Evolutionary conservation across 2,113 vertebrate species (phyloP).

Genomic region (Dasyurus viverrinus): DNA sequence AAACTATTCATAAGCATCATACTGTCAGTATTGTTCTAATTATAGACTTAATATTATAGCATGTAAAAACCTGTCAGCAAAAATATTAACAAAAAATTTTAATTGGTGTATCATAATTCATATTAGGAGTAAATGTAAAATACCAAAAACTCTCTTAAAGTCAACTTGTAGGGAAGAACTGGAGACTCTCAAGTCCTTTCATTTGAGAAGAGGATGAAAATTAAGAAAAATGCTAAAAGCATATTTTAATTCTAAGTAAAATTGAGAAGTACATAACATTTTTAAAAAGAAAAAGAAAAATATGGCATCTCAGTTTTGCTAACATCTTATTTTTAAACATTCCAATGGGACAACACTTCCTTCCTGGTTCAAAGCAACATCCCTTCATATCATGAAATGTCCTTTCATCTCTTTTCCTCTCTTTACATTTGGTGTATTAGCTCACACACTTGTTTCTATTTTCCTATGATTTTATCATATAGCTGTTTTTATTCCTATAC

Average conservation of each 20-base stretch:
- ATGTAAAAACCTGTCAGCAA: conserved; percentile 74
- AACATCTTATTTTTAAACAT: background rate
- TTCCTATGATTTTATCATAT: background rate
- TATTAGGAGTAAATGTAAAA: background rate
- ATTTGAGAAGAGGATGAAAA: background rate
- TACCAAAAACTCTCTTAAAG: conserved; percentile 24
- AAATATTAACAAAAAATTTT: background rate
- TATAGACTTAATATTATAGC: conserved; percentile 76
- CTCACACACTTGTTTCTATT: background rate
- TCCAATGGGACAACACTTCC: background rate
- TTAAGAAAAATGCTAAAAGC: conserved; percentile 35
- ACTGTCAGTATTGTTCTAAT: conserved; percentile 76
- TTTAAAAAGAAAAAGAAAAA: background rate
- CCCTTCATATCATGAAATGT: background rate
- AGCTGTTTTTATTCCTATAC: background rate
- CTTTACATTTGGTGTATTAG: background rate
- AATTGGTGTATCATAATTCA: background rate
- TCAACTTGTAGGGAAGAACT: background rate
- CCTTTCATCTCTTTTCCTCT: background rate
- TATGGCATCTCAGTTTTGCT: background rate
- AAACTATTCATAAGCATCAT: conserved; percentile 81
- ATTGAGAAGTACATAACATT: background rate
- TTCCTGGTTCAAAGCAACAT: conserved; percentile 22
- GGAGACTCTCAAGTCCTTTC: background rate
- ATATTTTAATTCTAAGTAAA: background rate